Base-by-base conservation (phyloP, 2,888 invertebrate species). In the Polyploca ridens region DNA sequence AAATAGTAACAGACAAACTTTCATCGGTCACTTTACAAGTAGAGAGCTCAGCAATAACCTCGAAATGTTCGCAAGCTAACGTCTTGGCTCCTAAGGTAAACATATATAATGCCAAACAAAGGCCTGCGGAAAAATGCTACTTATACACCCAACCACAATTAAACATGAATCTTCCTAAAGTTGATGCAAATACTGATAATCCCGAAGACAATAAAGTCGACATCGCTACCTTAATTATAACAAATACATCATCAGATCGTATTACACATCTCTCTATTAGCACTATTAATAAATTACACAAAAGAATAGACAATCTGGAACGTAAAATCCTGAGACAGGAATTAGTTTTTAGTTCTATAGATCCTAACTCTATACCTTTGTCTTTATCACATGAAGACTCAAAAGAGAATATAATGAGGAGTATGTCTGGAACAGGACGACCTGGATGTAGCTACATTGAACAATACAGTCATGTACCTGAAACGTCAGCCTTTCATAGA, bases 391-490 rank as follows among this genome's bases (percentile, higher is more conserved):
- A 91, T 78, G 90, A 90, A 71, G 89, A 87, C 69, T 73, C 77
- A 60, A 85, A 84, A 70, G 74, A 79, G 68, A 81, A 77, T 67
- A 76, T 72, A 64, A 86, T 82, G 82, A 86, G 71, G 74, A 74
- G 74, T 61, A 69, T 79, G 33, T 84, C 86, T 66, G 81, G 72
- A 35, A 76, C 78, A 3, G 85, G 74, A 4, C 82, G 84, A 49
- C 83, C 92, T 14, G 90, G 90, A 16, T 91, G 92, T 75, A 93
- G 92, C 76, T 93, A 92, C 70, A 86, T 93, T 68, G 88, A 93
- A 64, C 90, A 91, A 69, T 94, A 94, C 72, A 93, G 93, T 68
- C 94, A 91, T 69, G 80, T 94, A 57, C 92, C 94, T 44, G 89
- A 90, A 74, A 90, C 88, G 14, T 93, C 93, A 7, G 93, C 93